phyloP scores from a whole-genome alignment of 2,113 vertebrate genomes.

The Coptodon rendalli region DNA sequence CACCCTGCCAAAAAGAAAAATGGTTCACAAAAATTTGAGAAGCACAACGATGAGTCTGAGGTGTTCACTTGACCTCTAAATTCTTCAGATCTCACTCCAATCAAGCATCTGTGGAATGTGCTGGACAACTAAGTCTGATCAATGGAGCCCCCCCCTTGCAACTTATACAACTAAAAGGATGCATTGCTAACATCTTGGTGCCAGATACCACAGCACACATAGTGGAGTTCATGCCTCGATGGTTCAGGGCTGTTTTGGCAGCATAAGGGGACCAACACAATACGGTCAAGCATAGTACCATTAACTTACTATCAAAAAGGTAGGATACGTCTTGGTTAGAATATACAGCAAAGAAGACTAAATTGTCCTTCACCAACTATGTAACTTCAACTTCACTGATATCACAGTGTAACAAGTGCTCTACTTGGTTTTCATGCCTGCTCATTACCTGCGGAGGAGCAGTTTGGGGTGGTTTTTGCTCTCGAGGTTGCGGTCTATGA shows the following conservation, averaged over 20 bases:
- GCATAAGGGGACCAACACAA: neutral
- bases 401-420: neutral
- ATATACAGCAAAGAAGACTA: neutral
- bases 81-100: neutral
- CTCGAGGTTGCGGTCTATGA: constrained; percentile 98
- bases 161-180: neutral
- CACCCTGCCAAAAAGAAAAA: neutral
- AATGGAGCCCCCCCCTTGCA: neutral
- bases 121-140: neutral
- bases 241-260: neutral
- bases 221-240: neutral
- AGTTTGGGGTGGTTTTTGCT: constrained; percentile 99
- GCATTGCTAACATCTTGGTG: neutral
- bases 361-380: neutral
- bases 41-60: neutral
- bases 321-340: neutral
- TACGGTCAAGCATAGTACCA: neutral
- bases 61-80: neutral
- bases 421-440: neutral
- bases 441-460: constrained; percentile 85
- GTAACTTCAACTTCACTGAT: neutral
- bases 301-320: neutral
- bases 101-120: neutral
- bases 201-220: neutral
- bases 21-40: neutral